A percentile compares a stretch with the other conserved stretches of the same genome.
phyloP scores from a whole-genome alignment of 1,140 invertebrate species.

The Magallana gigas region DNA sequence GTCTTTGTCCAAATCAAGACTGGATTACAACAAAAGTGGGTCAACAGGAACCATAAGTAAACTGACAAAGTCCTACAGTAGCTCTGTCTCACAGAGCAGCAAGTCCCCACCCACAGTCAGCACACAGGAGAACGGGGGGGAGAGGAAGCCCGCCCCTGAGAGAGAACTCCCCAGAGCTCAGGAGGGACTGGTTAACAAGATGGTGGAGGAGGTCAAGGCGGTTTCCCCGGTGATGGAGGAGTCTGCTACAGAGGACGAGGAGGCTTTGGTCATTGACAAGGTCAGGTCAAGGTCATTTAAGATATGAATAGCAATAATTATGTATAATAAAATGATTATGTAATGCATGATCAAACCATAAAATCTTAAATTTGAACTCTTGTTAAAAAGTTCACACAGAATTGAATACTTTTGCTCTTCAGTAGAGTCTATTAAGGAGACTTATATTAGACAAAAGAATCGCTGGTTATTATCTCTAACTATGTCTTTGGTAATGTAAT shows the following conservation, averaged over 20 bases:
- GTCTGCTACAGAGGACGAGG: constrained; percentile 32
- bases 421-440: too few species aligned
- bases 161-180: background rate
- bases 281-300: constrained; percentile 34
- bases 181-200: background rate
- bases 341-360: too few species aligned
- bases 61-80: constrained; percentile 7
- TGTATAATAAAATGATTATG: background rate
- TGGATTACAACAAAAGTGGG: background rate
- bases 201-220: background rate
- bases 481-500: too few species aligned
- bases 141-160: background rate
- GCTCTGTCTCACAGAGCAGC: constrained; percentile 6
- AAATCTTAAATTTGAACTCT: background rate
- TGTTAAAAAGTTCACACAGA: too few species aligned
- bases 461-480: too few species aligned
- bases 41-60: background rate
- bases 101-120: background rate
- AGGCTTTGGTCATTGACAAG: constrained; percentile 42
- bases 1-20: background rate
- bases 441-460: too few species aligned
- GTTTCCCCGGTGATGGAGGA: constrained; percentile 18
- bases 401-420: too few species aligned
- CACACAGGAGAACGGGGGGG: background rate
- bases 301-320: constrained; percentile 54